Conservation (phyloP, 2,797 vertebrate genomes). For the Crocidura indochinensis region DNA sequence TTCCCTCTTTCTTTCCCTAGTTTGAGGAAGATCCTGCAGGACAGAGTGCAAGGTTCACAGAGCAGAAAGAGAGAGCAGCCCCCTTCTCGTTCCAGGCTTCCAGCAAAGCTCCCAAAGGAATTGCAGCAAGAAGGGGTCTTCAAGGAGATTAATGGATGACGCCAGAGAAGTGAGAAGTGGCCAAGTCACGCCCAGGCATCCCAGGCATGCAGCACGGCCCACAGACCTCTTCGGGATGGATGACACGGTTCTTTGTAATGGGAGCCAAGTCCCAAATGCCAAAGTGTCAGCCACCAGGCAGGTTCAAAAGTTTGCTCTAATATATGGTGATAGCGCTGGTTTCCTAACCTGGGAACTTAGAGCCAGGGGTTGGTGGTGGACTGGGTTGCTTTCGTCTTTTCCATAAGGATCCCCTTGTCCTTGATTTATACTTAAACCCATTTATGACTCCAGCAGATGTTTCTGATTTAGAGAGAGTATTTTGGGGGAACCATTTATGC, state of each 20-base stretch:
- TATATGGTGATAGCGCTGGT: conserved; percentile 45
- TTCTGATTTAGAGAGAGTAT: conserved; percentile 89
- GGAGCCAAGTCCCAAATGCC: conserved; percentile 77
- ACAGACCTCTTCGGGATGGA: conserved; percentile 54
- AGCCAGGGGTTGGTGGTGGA: conserved; percentile 46
- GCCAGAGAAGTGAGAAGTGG: conserved; percentile 50
- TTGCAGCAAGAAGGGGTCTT: conserved; percentile 56
- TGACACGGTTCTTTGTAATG: conserved; percentile 67
- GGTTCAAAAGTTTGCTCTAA: conserved; percentile 79
- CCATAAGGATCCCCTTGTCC: conserved; percentile 78
- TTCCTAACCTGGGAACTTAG: conserved; percentile 83
- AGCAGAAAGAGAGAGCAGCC: neutral
- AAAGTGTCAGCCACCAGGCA: conserved; percentile 74
- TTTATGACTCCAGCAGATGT: conserved; percentile 88
- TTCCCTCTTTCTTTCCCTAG: neutral
- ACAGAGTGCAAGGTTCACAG: conserved; percentile 27
- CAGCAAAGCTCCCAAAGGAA: conserved; percentile 33
- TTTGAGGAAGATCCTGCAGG: neutral
- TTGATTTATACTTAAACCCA: conserved; percentile 87
- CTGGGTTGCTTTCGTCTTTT: conserved; percentile 84
- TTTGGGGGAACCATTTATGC: conserved; percentile 82
- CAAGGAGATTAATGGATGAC: conserved; percentile 67
- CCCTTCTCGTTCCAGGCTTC: conserved; percentile 35
- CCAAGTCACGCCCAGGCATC: conserved; percentile 57
- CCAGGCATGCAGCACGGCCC: conserved; percentile 50